Percentiles rank a stretch among this genome's conserved stretches.
Evolutionary conservation across 1,140 invertebrate species (phyloP).

Genomic region (Eupeodes corollae): DNA sequence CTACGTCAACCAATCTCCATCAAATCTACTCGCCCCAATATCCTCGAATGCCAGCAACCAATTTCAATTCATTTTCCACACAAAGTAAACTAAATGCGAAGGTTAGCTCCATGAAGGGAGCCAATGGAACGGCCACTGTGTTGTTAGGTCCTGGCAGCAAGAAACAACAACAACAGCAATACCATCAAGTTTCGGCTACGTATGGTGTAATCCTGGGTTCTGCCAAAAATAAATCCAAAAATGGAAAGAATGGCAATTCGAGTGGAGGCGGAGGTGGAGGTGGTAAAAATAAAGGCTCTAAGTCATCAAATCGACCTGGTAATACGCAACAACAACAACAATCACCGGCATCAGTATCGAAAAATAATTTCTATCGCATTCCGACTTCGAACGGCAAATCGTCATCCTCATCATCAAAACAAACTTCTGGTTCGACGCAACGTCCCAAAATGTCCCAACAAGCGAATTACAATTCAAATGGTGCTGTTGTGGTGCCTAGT

Average conservation of each 20-base stretch:
- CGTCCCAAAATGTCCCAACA: not conserved
- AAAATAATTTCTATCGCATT: constrained; percentile 11
- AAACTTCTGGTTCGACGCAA: constrained; percentile 6
- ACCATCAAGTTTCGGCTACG: constrained; percentile 32
- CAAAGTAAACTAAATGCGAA: constrained; percentile 16
- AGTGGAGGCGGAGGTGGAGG: constrained; percentile 7
- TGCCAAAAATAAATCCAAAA: constrained; percentile 16
- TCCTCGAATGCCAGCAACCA: constrained; percentile 28
- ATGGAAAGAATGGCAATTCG: constrained; percentile 12
- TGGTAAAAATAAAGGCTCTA: constrained; percentile 2
- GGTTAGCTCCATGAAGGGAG: constrained; percentile 3
- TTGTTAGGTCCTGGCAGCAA: constrained; percentile 2
- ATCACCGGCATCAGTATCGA: not conserved
- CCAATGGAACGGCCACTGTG: constrained; percentile 2
- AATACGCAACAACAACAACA: constrained; percentile 2
- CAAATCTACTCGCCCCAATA: constrained; percentile 34
- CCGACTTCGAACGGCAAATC: not conserved
- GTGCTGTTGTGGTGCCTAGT: not conserved
- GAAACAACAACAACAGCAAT: constrained; percentile 18
- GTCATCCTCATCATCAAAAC: not conserved
- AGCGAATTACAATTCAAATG: constrained; percentile 3
- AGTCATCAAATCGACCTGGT: not conserved
- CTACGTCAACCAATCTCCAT: constrained; percentile 28
- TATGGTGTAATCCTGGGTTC: constrained; percentile 26
- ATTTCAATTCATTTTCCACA: constrained; percentile 15